These are phyloP conservation scores for Rhimphoctona megacephalus DNA, from an alignment of 2,888 invertebrate species.

Conservation along the genomic window DNA sequence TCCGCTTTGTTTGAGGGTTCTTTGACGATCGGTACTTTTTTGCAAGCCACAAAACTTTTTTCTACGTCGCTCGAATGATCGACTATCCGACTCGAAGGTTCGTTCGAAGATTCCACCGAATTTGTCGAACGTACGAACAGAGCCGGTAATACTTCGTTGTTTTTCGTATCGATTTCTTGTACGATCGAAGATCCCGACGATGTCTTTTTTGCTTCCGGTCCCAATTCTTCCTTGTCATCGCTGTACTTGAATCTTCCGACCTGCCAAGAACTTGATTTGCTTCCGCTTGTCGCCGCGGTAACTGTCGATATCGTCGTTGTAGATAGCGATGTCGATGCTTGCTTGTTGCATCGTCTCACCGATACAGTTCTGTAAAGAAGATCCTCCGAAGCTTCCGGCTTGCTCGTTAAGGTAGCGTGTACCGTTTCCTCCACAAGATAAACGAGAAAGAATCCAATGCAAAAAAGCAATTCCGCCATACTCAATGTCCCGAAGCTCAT, in stretches of 20 bases:
- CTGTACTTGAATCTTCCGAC: slow-evolving; percentile 65
- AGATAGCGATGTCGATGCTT: slow-evolving; percentile 73
- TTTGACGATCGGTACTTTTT: slow-evolving; percentile 58
- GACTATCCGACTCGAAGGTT: slow-evolving; percentile 44
- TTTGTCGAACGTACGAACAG: slow-evolving; percentile 78
- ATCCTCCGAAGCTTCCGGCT: slow-evolving; percentile 83
- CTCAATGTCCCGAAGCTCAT: slow-evolving; percentile 85
- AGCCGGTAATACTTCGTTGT: slow-evolving; percentile 73
- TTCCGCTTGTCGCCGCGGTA: slow-evolving; percentile 57
- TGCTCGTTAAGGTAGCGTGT: slow-evolving; percentile 85
- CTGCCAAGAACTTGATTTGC: slow-evolving; percentile 54
- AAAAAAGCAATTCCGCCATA: slow-evolving; percentile 87
- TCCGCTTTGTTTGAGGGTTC: slow-evolving; percentile 75
- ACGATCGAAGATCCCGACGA: slow-evolving; percentile 45
- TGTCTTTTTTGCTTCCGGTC: slow-evolving; percentile 4
- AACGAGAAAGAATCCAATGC: slow-evolving; percentile 88
- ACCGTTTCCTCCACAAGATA: slow-evolving; percentile 88
- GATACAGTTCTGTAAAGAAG: slow-evolving; percentile 86
- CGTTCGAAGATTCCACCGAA: slow-evolving; percentile 70
- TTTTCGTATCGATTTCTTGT: slow-evolving; percentile 48
- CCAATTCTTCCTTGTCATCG: slow-evolving; percentile 45
- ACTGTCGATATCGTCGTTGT: slow-evolving; percentile 67
- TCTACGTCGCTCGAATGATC: slow-evolving; percentile 64
- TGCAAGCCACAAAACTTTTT: slow-evolving; percentile 43
- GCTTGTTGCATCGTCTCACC: slow-evolving; percentile 85